Base-by-base conservation (phyloP, 1,140 invertebrate species). In the Atta texana region DNA sequence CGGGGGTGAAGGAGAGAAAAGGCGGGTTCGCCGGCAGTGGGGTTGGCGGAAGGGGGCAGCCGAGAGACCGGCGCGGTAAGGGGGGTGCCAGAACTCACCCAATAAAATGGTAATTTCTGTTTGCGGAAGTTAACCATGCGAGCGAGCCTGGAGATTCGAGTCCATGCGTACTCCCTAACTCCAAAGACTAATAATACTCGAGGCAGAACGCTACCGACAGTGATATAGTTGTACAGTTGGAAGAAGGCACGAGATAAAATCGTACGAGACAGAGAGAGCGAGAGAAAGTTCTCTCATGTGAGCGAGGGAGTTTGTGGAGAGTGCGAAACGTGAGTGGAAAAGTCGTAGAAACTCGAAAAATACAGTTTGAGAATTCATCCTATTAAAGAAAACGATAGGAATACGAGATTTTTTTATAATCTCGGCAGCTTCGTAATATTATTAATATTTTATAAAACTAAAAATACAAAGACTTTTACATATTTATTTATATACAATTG, bases 41-140 rank as follows among this genome's bases (percentile, higher is more conserved):
- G 91, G 87, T 88, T 68, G 91, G 72, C 49, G 88, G 82, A 75
- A 81, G 28, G 16, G 80, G 80, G 55, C 51, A 84, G 72, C 69
- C 31, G 84, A 89, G 86, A 90, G 92, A 87, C 81, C 88, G 86
- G 87, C 80, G 90, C 84, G 90, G 89, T 92, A 93, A 94, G 94
- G 94, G 93, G 92, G 91, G 88, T 91, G 92, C 91, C 89, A 94
- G 93, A 95, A 95, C 93, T 95, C 95, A 94, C 90, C 95, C 95
- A 96, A 96, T 96, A 96, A 96, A 96, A 96, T 96, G 95, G 92
- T 96, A 96, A 96, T 96, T 95, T 94, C 93, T 96, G 95, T 96
- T 96, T 96, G 95, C 94, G 92, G 92, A 95, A 95, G 94, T 94
- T 96, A 96, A 96, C 95, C 95, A 96, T 95, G 95, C 94, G 94